Base-by-base conservation (phyloP, 2,888 invertebrate species). In the Nineta flava region DNA sequence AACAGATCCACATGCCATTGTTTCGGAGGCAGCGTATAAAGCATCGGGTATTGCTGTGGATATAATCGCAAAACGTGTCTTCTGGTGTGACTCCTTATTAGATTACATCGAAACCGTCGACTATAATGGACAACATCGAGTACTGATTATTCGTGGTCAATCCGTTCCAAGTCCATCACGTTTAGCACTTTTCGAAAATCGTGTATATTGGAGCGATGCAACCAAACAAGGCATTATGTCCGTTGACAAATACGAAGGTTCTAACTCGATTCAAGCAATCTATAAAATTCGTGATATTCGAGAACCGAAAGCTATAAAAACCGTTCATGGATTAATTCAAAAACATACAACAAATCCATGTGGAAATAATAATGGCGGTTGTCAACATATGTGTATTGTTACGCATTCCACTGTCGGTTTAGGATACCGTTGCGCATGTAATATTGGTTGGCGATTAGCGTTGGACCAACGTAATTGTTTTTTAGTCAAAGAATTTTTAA, bases 101-200 rank as follows among this genome's bases (percentile, higher is more conserved):
- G 95, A 97, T 68, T 92, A 95, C 63, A 92, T 99, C 54, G 95
- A 96, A 62, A 90, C 93, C 0, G 88, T 94, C 0, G 91, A 95
- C 65, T 99, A 97, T 65, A 80, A 90, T 48, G 95, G 95, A 1
- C 75, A 79, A 52, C 79, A 84, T 56, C 73, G 94, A 54, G 82
- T 84, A 53, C 75, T 87, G 63, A 82, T 91, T 1, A 69, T 91
- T 2, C 69, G 90, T 51, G 90, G 91, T 2, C 82, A 84, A 53
- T 79, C 85, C 53, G 88, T 92, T 1, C 93, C 93, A 3, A 85
- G 85, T 47, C 92, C 93, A 0, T 83, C 87, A 1, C 72, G 90
- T 10, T 65, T 93, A 34, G 82, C 91, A 0, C 67, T 91, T 0
- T 92, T 91, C 62, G 92, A 92, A 65, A 87, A 86, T 59, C 71